phyloP scores from a whole-genome alignment of 1,140 invertebrate species.

The Centruroides sculpturatus region DNA sequence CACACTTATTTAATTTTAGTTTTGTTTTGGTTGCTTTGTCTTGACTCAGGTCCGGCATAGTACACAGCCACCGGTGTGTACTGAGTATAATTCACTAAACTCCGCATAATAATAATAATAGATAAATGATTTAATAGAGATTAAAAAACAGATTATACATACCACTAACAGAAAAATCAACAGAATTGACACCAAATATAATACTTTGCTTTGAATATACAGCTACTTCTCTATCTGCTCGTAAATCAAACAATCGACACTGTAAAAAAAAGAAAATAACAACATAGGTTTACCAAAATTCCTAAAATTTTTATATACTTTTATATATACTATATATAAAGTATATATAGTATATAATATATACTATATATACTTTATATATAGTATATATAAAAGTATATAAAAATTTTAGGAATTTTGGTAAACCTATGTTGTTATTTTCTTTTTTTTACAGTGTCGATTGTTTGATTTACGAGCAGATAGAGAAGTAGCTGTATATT shows the following conservation, averaged over 20 bases:
- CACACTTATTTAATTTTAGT: too few species aligned
- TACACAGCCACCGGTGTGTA: too few species aligned
- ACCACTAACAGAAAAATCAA: conserved; percentile 95
- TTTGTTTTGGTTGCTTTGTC: too few species aligned
- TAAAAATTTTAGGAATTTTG: not conserved
- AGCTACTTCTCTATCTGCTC: conserved; percentile 94
- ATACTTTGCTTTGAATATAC: conserved; percentile 94
- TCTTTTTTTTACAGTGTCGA: conserved; percentile 53
- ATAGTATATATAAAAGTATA: not conserved
- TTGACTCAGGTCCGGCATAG: too few species aligned
- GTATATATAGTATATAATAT: too few species aligned
- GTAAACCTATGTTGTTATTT: not conserved
- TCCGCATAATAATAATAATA: too few species aligned
- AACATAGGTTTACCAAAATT: not conserved
- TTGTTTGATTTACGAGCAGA: conserved; percentile 96
- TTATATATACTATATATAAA: not conserved
- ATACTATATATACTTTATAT: too few species aligned
- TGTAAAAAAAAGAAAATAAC: conserved; percentile 30
- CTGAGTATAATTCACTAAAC: too few species aligned
- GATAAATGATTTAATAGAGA: not conserved
- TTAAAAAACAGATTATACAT: conserved; percentile 20
- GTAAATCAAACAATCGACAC: conserved; percentile 92
- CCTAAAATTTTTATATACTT: not conserved
- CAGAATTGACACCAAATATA: conserved; percentile 95
- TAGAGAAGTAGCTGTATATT: conserved; percentile 90